Evolutionary conservation across 2,888 invertebrate species (phyloP).

Genomic region (Pilophorus perplexus): DNA sequence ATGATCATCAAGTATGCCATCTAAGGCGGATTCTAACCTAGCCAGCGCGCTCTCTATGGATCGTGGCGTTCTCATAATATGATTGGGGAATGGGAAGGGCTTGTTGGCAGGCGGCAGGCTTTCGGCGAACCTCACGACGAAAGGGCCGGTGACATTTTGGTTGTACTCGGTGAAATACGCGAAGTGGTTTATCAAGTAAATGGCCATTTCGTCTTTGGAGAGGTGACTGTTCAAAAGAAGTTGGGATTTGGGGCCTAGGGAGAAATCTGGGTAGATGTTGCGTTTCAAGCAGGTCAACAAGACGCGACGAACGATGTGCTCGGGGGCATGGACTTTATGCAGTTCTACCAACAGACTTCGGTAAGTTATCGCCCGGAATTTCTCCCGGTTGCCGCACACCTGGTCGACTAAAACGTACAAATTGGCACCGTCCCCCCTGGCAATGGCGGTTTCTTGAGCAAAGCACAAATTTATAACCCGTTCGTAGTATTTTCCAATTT

Average conservation of each 20-base stretch:
- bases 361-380: conserved; percentile 4
- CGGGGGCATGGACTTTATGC: background rate
- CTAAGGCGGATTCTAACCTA: too few species aligned
- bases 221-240: background rate
- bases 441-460: background rate
- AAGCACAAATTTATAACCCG: background rate
- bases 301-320: background rate
- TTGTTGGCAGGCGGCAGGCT: too few species aligned
- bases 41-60: too few species aligned
- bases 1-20: too few species aligned
- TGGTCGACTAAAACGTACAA: conserved; percentile 3
- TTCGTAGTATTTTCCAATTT: conserved; percentile 8
- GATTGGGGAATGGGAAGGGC: too few species aligned
- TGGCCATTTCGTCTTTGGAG: conserved; percentile 10
- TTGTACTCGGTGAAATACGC: background rate
- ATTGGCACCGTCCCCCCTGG: background rate
- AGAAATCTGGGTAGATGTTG: background rate
- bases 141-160: too few species aligned
- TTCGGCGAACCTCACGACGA: too few species aligned
- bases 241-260: background rate
- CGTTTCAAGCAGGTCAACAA: background rate
- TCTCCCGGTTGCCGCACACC: background rate
- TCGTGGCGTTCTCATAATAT: too few species aligned
- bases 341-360: conserved; percentile 5
- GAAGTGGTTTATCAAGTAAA: background rate